phyloP scores from a whole-genome alignment of 2,113 vertebrate species.

The Sarotherodon lohbergeri region DNA sequence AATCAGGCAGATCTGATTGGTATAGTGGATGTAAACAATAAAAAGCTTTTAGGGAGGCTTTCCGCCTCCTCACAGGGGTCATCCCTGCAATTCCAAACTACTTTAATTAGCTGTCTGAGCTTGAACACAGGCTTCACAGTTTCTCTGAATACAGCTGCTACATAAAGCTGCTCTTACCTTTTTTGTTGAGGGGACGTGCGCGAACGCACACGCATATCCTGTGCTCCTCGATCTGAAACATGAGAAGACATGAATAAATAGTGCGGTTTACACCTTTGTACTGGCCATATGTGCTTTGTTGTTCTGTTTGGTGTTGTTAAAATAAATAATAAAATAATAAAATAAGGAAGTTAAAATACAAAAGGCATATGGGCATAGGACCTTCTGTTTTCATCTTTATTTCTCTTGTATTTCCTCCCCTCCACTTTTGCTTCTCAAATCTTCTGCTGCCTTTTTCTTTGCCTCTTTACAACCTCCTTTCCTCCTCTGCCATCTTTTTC shows the following conservation, averaged over 20 bases:
- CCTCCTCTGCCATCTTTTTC: neutral
- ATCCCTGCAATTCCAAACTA: neutral
- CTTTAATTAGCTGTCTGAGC: neutral
- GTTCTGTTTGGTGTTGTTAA: neutral
- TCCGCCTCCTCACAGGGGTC: neutral
- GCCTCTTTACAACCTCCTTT: neutral
- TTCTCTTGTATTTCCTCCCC: neutral
- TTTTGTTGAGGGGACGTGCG: constrained; percentile 95
- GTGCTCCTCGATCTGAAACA: constrained; percentile 91
- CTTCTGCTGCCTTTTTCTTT: neutral
- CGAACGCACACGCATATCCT: constrained; percentile 97
- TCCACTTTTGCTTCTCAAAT: neutral
- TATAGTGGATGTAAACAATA: neutral
- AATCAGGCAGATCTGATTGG: neutral
- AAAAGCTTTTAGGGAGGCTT: neutral
- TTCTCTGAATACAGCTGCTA: neutral
- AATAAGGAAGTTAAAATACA: neutral
- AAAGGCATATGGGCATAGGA: neutral
- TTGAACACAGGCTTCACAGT: neutral
- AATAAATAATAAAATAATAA: too few relatives aligned
- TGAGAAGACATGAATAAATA: neutral
- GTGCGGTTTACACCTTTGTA: neutral
- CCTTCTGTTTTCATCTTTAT: neutral
- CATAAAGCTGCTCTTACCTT: constrained; percentile 73
- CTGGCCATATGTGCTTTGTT: neutral